Base-by-base conservation (phyloP, 2,888 invertebrate genomes). In the Rapana venosa region DNA sequence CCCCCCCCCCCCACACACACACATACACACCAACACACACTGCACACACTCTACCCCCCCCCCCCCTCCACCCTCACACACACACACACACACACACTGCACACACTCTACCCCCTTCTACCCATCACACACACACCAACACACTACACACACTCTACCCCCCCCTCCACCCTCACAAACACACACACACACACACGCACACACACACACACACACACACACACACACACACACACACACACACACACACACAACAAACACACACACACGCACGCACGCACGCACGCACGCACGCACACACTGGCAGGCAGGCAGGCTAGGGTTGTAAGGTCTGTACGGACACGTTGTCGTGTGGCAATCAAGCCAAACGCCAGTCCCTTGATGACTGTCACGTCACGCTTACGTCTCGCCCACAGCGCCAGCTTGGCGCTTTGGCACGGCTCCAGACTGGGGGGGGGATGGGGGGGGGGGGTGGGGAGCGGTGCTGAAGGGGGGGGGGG, bases 231-330 rank as follows among this genome's bases (percentile, higher is more conserved):
- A 70, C 15, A 70, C 15, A 70, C 15, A 70, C 15, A 22, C 5
- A 22, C 15, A 22, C 70, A 70, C 11, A 58, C 15, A 13, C 15
- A 13, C 58, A 15, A 15, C 70, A n/a, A 1, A n/a, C n/a, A n/a
- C 74, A n/a, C 74, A 74, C 77, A 32, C 77, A 79, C 35, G 32
- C 77, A 79, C 77, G 32, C 77, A 35, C 77, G 32, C 77, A 79
- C 77, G 32, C 77, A 32, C 20, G 32, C 35, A 20, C 20, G 32
- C 35, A 35, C 22, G 8, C 70, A 70, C 70, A 70, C n/a, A 32
- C 32, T 8, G 1, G 15, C 11, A 79, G 6, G 13, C 77, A 32
- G n/a, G 13, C 26, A 26, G 17, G 66, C 26, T 8, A 22, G 61
- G 61, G 61, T 22, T 61, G 61, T 61, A 61, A 61, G 61, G 17